Conservation (phyloP, 2,888 invertebrate species). For the Napeogenes inachia region DNA sequence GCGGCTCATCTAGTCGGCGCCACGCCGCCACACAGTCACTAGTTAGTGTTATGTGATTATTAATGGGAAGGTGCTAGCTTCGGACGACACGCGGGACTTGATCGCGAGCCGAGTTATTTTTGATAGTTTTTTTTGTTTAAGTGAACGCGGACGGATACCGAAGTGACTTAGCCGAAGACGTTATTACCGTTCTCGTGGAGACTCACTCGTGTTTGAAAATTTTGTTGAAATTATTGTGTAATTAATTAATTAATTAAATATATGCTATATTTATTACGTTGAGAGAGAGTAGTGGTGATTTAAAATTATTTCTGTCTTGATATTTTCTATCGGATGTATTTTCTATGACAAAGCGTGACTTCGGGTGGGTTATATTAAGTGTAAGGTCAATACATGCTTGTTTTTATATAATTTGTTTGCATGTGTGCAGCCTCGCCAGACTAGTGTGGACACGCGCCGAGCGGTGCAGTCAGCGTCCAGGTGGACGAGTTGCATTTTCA, state of each 20-base stretch:
- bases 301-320: constrained; percentile 77
- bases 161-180: constrained; percentile 72
- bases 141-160: constrained; percentile 71
- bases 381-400: neutral
- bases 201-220: constrained; percentile 73
- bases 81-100: constrained; percentile 75
- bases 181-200: constrained; percentile 65
- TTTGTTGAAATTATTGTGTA: constrained; percentile 77
- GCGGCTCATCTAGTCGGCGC: constrained; percentile 54
- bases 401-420: too few relatives aligned
- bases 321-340: constrained; percentile 64
- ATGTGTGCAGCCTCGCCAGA: constrained; percentile 35
- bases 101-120: constrained; percentile 76
- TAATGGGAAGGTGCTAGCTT: constrained; percentile 78
- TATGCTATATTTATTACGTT: constrained; percentile 76
- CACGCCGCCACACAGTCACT: constrained; percentile 65
- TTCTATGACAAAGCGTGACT: constrained; percentile 59
- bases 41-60: constrained; percentile 75
- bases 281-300: constrained; percentile 65
- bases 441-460: constrained; percentile 65
- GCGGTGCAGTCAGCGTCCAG: constrained; percentile 1
- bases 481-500: constrained; percentile 20
- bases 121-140: constrained; percentile 77
- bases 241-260: constrained; percentile 67
- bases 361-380: constrained; percentile 51